Evolutionary conservation across 2,888 invertebrate genomes (phyloP).

Genomic region (Aplocera efformata): DNA sequence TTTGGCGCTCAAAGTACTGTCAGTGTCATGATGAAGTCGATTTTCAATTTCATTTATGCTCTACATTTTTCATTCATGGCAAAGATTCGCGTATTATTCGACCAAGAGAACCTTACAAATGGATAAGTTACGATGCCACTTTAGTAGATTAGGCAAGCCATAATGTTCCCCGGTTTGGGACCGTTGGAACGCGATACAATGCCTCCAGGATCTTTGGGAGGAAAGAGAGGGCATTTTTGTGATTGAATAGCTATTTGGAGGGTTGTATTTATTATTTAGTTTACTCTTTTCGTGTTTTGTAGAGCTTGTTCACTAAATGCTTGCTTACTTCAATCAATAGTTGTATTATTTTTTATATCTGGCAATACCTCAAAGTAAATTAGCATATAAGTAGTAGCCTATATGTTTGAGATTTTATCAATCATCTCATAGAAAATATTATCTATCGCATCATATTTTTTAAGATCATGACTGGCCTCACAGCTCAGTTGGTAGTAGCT

Average conservation of each 20-base stretch:
- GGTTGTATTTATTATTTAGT: constrained; percentile 8
- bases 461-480: too few relatives aligned
- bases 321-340: too few relatives aligned
- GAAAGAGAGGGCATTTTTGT: constrained; percentile 44
- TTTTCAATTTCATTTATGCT: constrained; percentile 10
- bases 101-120: constrained; percentile 42
- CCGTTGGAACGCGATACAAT: constrained; percentile 37
- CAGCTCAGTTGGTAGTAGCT: too few relatives aligned
- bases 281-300: constrained; percentile 14
- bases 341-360: too few relatives aligned
- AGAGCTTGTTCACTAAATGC: neutral
- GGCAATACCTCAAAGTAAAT: too few relatives aligned
- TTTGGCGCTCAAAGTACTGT: too few relatives aligned
- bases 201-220: constrained; percentile 31
- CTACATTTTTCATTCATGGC: constrained; percentile 6
- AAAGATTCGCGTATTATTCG: constrained; percentile 36
- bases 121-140: constrained; percentile 48
- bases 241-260: constrained; percentile 46
- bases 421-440: too few relatives aligned
- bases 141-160: constrained; percentile 51
- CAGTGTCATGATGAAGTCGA: neutral
- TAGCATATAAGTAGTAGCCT: too few relatives aligned
- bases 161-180: constrained; percentile 54
- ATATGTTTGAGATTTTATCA: too few relatives aligned
- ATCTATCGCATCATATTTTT: too few relatives aligned